Base-by-base conservation (phyloP, 1,140 invertebrate genomes). In the Eriocheir sinensis region DNA sequence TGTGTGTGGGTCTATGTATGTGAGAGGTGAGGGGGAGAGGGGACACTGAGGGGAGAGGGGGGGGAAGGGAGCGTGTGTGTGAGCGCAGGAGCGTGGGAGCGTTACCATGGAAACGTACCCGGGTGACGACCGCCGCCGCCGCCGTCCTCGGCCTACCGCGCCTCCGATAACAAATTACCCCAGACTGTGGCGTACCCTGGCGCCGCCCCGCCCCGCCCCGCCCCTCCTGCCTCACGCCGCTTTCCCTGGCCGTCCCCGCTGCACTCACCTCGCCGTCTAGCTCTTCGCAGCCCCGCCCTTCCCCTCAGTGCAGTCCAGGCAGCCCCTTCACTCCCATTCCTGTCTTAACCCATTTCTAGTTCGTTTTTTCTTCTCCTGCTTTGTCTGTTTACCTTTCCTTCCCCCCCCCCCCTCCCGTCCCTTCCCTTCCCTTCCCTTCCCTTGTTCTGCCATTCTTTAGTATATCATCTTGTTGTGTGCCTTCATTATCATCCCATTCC, bases 21-120 rank as follows among this genome's bases (percentile, higher is more conserved):
- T 32, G 85, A 88, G 21, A 38, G 85, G 85, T n/a, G n/a, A n/a
- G n/a, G n/a, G n/a, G n/a, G n/a, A n/a, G n/a, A n/a, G n/a, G n/a
- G n/a, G n/a, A n/a, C 12, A 0, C 32, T n/a, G 89, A 48, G 27
- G 79, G 41, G 80, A 30, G 41, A 81, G 80, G 44, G 72, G 91
- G 90, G 80, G 40, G 90, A 44, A 83, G 92, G 92, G 36, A 72
- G 92, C n/a, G 48, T 48, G 92, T 53, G 53, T 36, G 83, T 34
- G 83, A 38, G 85, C 92, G 83, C 92, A 41, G 27, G 92, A 93
- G 92, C 83, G 92, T 93, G 92, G 83, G 92, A 93, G 92, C 92
- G 92, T 93, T 36, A 83, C 92, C 72, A 93, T 93, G 92, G 92
- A 93, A 93, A 93, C 92, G 92, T 93, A 93, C 92, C 92, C 92